phyloP scores from a whole-genome alignment of 1,140 invertebrate species.

The Drosophila kurseongensis region DNA sequence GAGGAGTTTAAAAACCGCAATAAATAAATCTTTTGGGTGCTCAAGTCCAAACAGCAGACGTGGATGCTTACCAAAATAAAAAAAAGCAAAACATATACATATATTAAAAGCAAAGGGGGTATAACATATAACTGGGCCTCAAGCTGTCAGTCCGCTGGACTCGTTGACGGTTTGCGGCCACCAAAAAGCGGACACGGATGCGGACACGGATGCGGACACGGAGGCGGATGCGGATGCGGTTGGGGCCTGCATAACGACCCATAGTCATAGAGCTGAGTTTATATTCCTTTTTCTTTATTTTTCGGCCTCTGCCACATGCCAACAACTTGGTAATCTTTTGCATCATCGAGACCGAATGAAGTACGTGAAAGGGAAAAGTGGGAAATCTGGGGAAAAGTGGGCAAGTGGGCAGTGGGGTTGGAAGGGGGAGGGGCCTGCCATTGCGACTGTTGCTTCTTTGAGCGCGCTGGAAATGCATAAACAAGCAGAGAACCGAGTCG shows the following conservation, averaged over 20 bases:
- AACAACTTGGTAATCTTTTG: conserved; percentile 78
- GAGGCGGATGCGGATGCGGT: conserved; percentile 30
- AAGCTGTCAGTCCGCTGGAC: conserved; percentile 44
- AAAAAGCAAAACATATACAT: neutral
- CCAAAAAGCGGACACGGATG: conserved; percentile 21
- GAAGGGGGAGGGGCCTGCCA: neutral
- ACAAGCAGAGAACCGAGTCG: conserved; percentile 57
- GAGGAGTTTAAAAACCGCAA: conserved; percentile 70
- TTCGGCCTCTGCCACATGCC: conserved; percentile 51
- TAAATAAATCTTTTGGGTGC: conserved; percentile 76
- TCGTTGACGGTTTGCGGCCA: conserved; percentile 28
- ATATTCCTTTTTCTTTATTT: conserved; percentile 39
- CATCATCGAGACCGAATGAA: conserved; percentile 77
- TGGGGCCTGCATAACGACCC: conserved; percentile 74
- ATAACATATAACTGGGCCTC: conserved; percentile 11
- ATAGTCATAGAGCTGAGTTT: conserved; percentile 62
- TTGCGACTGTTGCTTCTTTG: conserved; percentile 65
- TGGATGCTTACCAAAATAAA: conserved; percentile 34
- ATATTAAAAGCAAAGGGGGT: neutral
- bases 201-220: conserved; percentile 26
- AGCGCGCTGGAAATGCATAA: conserved; percentile 66
- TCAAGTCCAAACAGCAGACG: conserved; percentile 24
- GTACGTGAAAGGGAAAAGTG: conserved; percentile 51
- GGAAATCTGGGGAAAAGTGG: neutral
- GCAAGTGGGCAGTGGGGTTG: neutral